Evolutionary conservation across 1,140 invertebrate genomes (phyloP), one percentile per base, ranked within the genome.

Genomic region (Drosophila sproati): DNA sequence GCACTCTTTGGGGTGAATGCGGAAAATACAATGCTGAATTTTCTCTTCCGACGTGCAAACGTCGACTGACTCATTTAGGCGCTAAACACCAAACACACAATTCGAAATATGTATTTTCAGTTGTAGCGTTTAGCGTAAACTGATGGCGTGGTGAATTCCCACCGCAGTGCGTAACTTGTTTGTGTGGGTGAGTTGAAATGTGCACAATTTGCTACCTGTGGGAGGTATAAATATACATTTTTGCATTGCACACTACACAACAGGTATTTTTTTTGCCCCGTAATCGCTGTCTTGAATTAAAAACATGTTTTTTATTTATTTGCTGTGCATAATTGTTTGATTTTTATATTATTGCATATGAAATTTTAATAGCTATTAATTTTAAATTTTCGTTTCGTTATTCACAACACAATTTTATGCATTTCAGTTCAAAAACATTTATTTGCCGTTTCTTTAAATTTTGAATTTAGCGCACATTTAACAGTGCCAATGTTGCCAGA

Each of bases 41-140:
- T 55, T 56, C 69, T 37, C 41, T 48, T 45, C 10, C 80, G 75
- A 83, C 60, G 68, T 59, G 39, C 70, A 71, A 87, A 45, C 73
- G 73, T 62, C 77, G 80, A 87, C 85, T 87, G 85, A 83, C 41
- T 76, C 72, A 74, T 74, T 20, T 55, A 28, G 66, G 56, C 72
- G 69, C 51, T 63, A 75, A 62, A 41, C 60, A 66, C 51, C 43
- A 54, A 73, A 78, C 72, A 77, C 51, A 47, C 51, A 47, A 63
- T 80, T 73, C 64, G 73, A 81, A 87, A 81, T 66, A 71, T 59
- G 55, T 51, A 60, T 76, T 76, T 85, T 73, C 60, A 28, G 56
- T 69, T 78, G 60, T 64, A 32, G 32, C 67, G 67, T 73, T 59
- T 69, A 12, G 54, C 60, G 69, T 66, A 72, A 72, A 72, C 70